These are phyloP conservation scores for Hermetia illucens DNA, from an alignment of 1,140 invertebrate species.

Conservation along the genomic window DNA sequence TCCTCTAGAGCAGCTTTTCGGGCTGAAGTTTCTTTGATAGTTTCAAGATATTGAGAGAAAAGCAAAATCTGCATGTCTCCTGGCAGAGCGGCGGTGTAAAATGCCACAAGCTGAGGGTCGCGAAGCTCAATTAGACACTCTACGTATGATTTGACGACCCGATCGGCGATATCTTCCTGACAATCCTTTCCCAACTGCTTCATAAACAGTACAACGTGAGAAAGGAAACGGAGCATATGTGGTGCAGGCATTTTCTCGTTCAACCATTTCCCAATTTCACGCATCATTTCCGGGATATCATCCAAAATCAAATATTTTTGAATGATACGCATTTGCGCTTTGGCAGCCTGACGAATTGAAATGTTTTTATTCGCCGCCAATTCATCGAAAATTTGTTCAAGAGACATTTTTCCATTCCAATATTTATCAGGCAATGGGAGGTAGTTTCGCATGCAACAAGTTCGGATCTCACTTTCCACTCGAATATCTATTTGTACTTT, in stretches of 20 bases:
- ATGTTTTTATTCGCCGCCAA: conserved; percentile 39
- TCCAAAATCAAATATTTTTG: conserved; percentile 67
- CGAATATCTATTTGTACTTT: conserved; percentile 67
- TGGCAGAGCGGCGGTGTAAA: conserved; percentile 66
- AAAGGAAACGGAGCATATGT: conserved; percentile 51
- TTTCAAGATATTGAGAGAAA: conserved; percentile 67
- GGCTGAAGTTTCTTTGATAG: conserved; percentile 34
- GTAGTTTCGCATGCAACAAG: conserved; percentile 36
- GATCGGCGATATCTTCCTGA: conserved; percentile 49
- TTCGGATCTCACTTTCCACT: conserved; percentile 53
- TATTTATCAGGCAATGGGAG: conserved; percentile 55
- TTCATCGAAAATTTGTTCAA: conserved; percentile 57
- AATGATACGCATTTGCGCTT: conserved; percentile 46
- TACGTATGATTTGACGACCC: conserved; percentile 55
- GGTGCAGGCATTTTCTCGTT: conserved; percentile 34
- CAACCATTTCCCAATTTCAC: conserved; percentile 28
- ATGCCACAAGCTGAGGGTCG: conserved; percentile 67
- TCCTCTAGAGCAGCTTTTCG: conserved; percentile 42
- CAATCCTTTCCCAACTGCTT: conserved; percentile 55
- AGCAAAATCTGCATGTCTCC: conserved; percentile 51
- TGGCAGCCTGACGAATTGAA: conserved; percentile 36
- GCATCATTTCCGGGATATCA: conserved; percentile 46
- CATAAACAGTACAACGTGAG: conserved; percentile 74
- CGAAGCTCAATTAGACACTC: conserved; percentile 53
- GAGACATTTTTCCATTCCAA: conserved; percentile 58